These are phyloP conservation scores for Typhlichthys eigenmanni DNA, from an alignment of 2,797 vertebrate species.

Conservation along the genomic window DNA sequence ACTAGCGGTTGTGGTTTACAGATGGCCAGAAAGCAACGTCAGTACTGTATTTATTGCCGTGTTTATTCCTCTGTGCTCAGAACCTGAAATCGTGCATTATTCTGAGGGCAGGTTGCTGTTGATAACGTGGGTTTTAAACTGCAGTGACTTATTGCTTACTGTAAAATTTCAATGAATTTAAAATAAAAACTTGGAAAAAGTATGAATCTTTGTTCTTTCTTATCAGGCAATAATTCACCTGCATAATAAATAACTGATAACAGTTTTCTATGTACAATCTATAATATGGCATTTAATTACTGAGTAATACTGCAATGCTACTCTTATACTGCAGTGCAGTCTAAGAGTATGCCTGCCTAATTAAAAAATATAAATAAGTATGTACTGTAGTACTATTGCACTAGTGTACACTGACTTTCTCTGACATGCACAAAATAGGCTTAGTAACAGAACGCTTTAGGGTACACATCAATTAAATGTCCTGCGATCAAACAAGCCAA, in stretches of 20 bases:
- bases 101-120: slow-evolving; percentile 55
- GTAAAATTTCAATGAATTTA: too few relatives aligned
- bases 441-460: background rate
- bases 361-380: too few relatives aligned
- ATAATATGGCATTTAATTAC: too few relatives aligned
- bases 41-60: slow-evolving; percentile 64
- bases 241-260: slow-evolving; percentile 2
- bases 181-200: too few relatives aligned
- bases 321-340: too few relatives aligned
- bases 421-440: background rate
- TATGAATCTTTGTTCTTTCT: slow-evolving; percentile 12
- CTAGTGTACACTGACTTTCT: background rate
- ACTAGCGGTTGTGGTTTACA: slow-evolving; percentile 35
- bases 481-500: background rate
- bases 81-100: slow-evolving; percentile 55
- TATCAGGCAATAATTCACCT: slow-evolving; percentile 20
- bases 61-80: slow-evolving; percentile 60
- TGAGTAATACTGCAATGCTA: too few relatives aligned
- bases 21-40: slow-evolving; percentile 32
- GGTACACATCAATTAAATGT: background rate
- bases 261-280: too few relatives aligned
- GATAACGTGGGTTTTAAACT: slow-evolving; percentile 63
- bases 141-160: slow-evolving; percentile 6
- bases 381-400: too few relatives aligned
- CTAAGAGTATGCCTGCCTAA: too few relatives aligned